phyloP scores from a whole-genome alignment of 2,888 invertebrate genomes.

The Beris chalybata region DNA sequence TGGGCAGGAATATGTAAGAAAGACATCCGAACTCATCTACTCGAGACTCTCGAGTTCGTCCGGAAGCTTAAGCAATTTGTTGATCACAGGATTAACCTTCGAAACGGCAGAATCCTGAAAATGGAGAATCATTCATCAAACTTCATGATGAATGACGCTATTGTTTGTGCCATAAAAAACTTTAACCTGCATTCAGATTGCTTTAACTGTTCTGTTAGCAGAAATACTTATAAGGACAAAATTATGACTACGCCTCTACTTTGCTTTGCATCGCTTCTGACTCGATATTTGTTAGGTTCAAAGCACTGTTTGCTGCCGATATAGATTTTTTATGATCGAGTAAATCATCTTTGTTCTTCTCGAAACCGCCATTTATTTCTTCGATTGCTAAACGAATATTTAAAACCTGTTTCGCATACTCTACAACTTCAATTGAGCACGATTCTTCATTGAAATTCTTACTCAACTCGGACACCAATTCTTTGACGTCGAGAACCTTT shows the following conservation, averaged over 20 bases:
- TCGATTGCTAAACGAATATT: constrained; percentile 45
- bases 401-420: constrained; percentile 40
- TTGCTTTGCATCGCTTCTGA: constrained; percentile 66
- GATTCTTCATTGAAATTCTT: constrained; percentile 51
- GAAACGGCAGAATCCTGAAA: too few relatives aligned
- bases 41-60: too few relatives aligned
- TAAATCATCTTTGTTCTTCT: constrained; percentile 33
- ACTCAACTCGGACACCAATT: constrained; percentile 62
- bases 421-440: constrained; percentile 46
- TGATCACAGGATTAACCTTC: too few relatives aligned
- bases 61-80: too few relatives aligned
- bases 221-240: too few relatives aligned
- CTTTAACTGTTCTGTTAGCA: too few relatives aligned
- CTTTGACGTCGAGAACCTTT: constrained; percentile 63
- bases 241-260: constrained; percentile 54
- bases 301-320: constrained; percentile 3
- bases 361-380: constrained; percentile 43
- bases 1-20: too few relatives aligned
- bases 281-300: background rate
- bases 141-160: too few relatives aligned
- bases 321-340: constrained; percentile 24
- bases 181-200: too few relatives aligned
- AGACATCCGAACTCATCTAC: too few relatives aligned
- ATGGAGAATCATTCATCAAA: too few relatives aligned
- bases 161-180: too few relatives aligned